phyloP scores from a whole-genome alignment of 2,113 vertebrate genomes.

The Stomatorhinus ivindoensis region DNA sequence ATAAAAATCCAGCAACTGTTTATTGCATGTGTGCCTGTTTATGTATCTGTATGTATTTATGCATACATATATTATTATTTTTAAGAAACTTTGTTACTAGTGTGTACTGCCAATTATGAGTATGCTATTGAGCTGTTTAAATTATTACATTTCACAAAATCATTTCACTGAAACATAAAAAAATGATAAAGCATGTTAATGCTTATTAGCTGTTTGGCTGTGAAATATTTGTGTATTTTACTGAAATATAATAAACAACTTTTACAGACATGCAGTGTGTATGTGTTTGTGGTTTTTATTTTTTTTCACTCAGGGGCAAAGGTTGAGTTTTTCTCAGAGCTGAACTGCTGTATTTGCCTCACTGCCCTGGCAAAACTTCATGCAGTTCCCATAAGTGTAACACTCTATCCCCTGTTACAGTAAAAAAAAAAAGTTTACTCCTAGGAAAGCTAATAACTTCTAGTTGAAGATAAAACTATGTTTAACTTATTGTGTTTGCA shows the following conservation, averaged over 20 bases:
- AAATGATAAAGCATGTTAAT: not conserved
- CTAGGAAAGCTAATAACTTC: slow-evolving; percentile 13
- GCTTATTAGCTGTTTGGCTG: not conserved
- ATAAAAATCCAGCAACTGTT: not conserved
- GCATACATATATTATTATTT: not conserved
- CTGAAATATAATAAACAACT: slow-evolving; percentile 11
- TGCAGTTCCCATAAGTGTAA: not conserved
- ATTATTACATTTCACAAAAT: not conserved
- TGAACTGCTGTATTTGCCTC: not conserved
- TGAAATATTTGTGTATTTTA: not conserved
- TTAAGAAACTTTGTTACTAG: not conserved
- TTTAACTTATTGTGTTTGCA: slow-evolving; percentile 38
- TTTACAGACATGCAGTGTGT: not conserved
- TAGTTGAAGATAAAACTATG: slow-evolving; percentile 30
- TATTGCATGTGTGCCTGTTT: not conserved
- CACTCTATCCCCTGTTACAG: not conserved
- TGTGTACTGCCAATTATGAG: not conserved
- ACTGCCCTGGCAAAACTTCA: not conserved
- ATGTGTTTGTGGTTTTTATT: not conserved
- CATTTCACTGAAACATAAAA: not conserved
- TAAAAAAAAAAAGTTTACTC: not conserved
- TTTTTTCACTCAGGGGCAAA: not conserved
- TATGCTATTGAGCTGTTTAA: not conserved
- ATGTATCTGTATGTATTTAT: not conserved
- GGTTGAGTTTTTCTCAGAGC: not conserved